Evolutionary conservation across 2,113 vertebrate species (phyloP), one percentile per base, ranked within the genome.

Genomic region (Deroptyus accipitrinus): DNA sequence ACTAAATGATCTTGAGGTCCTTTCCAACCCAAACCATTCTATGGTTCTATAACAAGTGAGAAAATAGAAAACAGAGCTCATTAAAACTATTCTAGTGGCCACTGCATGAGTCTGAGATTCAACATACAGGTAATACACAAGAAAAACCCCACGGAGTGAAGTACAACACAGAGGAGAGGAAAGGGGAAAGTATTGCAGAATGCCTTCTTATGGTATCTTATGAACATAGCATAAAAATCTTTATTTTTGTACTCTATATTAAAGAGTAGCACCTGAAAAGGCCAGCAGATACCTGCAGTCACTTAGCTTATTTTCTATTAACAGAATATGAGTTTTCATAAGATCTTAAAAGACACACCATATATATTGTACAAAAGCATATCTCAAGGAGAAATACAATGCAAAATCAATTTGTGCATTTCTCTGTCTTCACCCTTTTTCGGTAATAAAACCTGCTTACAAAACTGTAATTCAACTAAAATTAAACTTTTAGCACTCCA

Each of bases 391-490:
- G 61, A 97, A 95, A 92, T 92, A 70, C 23, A 93, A 77, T 23
- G 14, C 27, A 88, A 96, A 96, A 91, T 94, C 52, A 92, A 84
- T 90, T 77, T 78, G 30, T 85, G 41, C 54, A n/a, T 92, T 92
- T 86, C n/a, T 86, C 68, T 51, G 2, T 52, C 51, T 89, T 70
- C 17, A 22, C 83, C 20, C 3, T 83, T 39, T 91, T 73, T 74
- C 31, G 78, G 57, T 46, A 93, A 83, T 33, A 88, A 85, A 76
- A 31, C 5, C 18, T 59, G 39, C 10, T 67, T 83, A 25, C 31
- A 80, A n/a, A 93, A 20, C 44, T 37, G 4, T 64, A 86, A 88
- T 93, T 95, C 73, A 95, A 24, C 22, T 28, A 15, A 92, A 96
- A 92, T 95, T 62, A 70, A 79, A 82, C 31, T 74, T 77, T 67